Percentiles rank a stretch among this genome's conserved stretches.
Evolutionary conservation across 2,888 invertebrate species (phyloP).

Genomic region (Patella caerulea): DNA sequence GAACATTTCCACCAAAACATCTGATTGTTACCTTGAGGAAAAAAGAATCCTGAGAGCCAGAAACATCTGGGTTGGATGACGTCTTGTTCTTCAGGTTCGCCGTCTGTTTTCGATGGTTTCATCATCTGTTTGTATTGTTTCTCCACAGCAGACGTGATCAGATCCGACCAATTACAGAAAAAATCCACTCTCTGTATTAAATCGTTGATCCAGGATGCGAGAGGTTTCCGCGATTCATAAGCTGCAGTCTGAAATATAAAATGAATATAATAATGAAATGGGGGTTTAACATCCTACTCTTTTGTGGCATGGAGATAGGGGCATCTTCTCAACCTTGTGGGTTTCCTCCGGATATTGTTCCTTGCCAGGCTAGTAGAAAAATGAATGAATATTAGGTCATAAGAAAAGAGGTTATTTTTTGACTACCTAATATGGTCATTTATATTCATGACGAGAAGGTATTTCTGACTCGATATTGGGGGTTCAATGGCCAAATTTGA

Average conservation of each 20-base stretch:
- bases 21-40: conserved; percentile 68
- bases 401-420: no score
- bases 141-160: conserved; percentile 56
- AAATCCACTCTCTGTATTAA: conserved; percentile 66
- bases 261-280: not conserved
- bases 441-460: no score
- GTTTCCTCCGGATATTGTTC: not conserved
- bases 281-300: not conserved
- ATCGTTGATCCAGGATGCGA: conserved; percentile 68
- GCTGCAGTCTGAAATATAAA: conserved; percentile 57
- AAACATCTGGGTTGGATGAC: conserved; percentile 61
- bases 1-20: no score
- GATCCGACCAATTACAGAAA: conserved; percentile 67
- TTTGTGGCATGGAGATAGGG: not conserved
- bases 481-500: no score
- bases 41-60: conserved; percentile 71
- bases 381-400: no score
- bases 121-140: conserved; percentile 50
- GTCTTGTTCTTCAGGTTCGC: conserved; percentile 27
- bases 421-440: no score
- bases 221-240: conserved; percentile 69
- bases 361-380: no score
- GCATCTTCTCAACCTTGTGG: not conserved
- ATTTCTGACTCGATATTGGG: no score
- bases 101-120: conserved; percentile 35